Percentiles rank a stretch among this genome's conserved stretches.
phyloP scores from a whole-genome alignment of 92 coral and sea anemone species.

The Paramuricea clavata region DNA sequence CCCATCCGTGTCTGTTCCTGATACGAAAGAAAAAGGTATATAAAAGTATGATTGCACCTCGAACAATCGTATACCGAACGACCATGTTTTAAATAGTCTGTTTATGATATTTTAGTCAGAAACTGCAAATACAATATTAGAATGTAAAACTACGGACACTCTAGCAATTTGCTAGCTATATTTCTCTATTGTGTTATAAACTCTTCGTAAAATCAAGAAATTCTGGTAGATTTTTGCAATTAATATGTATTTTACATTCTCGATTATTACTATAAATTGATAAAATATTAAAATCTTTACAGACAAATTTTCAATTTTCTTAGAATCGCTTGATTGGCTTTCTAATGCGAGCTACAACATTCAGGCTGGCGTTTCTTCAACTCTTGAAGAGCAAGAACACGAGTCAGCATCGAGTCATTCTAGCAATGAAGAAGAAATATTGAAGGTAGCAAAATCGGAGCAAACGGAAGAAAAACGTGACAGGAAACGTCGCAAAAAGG shows the following conservation, averaged over 20 bases:
- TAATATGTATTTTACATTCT: background rate
- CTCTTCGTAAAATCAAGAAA: background rate
- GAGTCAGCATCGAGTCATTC: background rate
- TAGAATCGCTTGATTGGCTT: slow-evolving; percentile 76
- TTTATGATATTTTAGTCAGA: background rate
- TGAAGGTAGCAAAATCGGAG: slow-evolving; percentile 5
- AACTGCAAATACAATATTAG: background rate
- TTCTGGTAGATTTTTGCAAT: background rate
- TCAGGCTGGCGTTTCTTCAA: background rate
- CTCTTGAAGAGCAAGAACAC: background rate
- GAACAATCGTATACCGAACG: background rate
- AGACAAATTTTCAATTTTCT: background rate
- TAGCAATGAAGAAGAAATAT: slow-evolving; percentile 8
- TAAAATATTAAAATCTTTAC: too few species aligned
- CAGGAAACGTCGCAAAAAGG: slow-evolving; percentile 41
- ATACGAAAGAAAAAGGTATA: slow-evolving; percentile 23
- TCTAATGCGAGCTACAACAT: slow-evolving; percentile 70
- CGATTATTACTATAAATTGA: too few species aligned
- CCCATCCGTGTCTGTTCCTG: slow-evolving; percentile 46
- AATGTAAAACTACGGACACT: background rate
- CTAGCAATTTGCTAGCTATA: background rate
- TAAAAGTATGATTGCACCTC: background rate
- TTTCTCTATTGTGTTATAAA: too few species aligned
- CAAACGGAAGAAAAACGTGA: slow-evolving; percentile 53
- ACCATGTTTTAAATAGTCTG: background rate